A percentile compares a stretch with the other conserved stretches of the same genome.
phyloP scores from a whole-genome alignment of 23 tunicate species.

The Ascidia mentula region DNA sequence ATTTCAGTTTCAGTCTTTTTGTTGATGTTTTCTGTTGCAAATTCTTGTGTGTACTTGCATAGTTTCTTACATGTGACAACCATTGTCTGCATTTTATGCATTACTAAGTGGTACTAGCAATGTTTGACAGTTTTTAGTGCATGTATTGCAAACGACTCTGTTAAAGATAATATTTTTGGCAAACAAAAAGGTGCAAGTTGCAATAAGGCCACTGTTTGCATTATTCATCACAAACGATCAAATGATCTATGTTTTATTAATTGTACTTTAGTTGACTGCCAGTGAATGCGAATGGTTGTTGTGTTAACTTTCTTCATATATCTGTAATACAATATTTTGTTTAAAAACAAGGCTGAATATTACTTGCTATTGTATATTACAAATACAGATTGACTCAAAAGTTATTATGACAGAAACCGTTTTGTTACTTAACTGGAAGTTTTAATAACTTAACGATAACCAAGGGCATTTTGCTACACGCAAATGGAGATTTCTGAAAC shows the following conservation, averaged over 20 bases:
- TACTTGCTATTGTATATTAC: too few species aligned
- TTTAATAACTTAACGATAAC: too few species aligned
- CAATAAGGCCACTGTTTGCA: background rate
- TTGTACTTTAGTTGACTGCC: background rate
- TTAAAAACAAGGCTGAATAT: too few species aligned
- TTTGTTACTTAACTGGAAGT: too few species aligned
- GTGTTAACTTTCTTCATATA: background rate
- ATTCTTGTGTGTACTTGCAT: too few species aligned
- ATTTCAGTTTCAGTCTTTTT: background rate
- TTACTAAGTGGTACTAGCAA: too few species aligned
- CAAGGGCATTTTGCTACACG: too few species aligned
- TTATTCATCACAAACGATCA: background rate
- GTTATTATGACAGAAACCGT: too few species aligned
- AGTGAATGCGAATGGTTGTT: background rate
- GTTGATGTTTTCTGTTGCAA: background rate
- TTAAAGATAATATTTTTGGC: background rate
- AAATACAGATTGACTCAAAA: too few species aligned
- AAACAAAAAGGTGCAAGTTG: background rate
- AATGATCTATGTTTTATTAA: background rate
- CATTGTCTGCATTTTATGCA: too few species aligned
- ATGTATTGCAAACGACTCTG: background rate
- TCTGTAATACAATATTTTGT: conserved; percentile 5
- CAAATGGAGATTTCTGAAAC: too few species aligned
- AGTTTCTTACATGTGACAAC: too few species aligned
- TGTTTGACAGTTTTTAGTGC: background rate